Percentiles rank a stretch among this genome's conserved stretches.
Conservation (phyloP, 2,113 vertebrate species). For the Myocastor coypus region DNA sequence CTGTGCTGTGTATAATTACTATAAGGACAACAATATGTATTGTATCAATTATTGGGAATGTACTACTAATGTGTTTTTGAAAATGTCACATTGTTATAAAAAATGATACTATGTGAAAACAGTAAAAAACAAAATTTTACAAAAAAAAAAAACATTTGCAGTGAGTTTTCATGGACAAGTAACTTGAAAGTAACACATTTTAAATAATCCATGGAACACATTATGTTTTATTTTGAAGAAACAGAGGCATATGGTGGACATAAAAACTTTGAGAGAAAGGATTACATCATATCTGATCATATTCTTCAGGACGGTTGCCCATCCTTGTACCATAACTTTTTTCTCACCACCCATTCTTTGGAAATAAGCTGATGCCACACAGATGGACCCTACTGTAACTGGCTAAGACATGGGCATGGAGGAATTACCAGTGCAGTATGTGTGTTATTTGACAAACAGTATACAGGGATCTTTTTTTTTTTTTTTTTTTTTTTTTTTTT, state of each 20-base stretch:
- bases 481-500: too few species aligned
- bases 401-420: accelerated
- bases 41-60: too few species aligned
- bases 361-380: not conserved
- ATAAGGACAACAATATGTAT: too few species aligned
- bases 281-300: too few species aligned
- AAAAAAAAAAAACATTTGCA: too few species aligned
- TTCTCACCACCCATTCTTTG: not conserved
- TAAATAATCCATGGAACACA: not conserved
- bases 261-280: not conserved
- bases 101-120: too few species aligned
- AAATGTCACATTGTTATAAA: too few species aligned
- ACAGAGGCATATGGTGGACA: accelerated
- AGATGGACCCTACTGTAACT: not conserved
- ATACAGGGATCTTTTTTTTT: too few species aligned
- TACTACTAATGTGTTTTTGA: too few species aligned
- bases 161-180: not conserved
- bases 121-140: too few species aligned
- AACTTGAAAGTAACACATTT: not conserved
- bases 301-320: not conserved
- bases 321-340: not conserved
- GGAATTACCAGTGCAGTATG: not conserved
- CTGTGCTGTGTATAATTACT: too few species aligned
- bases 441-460: not conserved
- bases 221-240: not conserved